These are phyloP conservation scores for Motacilla tschutschensis DNA, from an alignment of 2,113 vertebrate genomes.

Conservation along the genomic window DNA sequence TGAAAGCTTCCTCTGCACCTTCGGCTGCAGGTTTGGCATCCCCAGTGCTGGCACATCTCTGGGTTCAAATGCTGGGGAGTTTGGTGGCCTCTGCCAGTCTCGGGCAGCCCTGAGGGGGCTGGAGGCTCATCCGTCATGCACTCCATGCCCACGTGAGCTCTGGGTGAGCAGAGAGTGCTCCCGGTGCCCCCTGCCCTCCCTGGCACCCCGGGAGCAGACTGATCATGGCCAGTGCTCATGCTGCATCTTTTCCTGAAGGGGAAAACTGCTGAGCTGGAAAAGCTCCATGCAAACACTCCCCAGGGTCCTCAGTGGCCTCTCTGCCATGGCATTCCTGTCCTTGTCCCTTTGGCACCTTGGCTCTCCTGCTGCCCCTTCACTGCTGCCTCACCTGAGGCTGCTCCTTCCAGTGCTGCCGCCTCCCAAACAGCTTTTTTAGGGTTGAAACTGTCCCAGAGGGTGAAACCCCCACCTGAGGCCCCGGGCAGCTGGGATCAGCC, in stretches of 20 bases:
- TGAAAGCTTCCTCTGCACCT: not conserved
- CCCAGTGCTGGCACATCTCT: not conserved
- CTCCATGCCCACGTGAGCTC: not conserved
- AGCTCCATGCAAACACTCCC: not conserved
- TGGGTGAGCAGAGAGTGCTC: not conserved
- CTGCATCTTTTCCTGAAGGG: not conserved
- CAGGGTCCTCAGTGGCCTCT: rapidly evolving
- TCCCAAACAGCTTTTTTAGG: not conserved
- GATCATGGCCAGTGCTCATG: not conserved
- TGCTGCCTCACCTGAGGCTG: not conserved
- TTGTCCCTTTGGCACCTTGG: not conserved
- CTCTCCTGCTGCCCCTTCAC: not conserved
- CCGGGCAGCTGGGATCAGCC: no score
- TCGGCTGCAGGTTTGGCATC: not conserved
- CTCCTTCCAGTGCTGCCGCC: not conserved
- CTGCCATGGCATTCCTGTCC: not conserved
- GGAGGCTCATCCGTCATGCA: not conserved
- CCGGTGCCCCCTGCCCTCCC: not conserved
- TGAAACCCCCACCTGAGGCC: not conserved
- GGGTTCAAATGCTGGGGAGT: not conserved
- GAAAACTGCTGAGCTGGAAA: not conserved
- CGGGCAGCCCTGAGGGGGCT: not conserved
- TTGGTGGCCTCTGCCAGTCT: not conserved
- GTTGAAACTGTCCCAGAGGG: not conserved
- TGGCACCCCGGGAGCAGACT: not conserved